phyloP scores from a whole-genome alignment of 2,113 vertebrate genomes.

The Naja naja region DNA sequence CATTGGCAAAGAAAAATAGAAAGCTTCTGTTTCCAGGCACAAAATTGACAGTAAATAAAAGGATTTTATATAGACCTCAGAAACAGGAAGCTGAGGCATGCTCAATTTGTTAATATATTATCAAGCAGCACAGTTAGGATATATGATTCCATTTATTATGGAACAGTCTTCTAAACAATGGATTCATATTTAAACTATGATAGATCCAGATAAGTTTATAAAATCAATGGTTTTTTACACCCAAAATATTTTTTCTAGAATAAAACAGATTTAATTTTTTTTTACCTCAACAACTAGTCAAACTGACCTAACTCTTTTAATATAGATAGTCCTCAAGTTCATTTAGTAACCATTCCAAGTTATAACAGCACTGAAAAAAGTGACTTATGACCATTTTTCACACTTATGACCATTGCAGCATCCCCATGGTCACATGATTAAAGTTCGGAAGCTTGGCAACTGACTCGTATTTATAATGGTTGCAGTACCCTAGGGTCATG shows the following conservation, averaged over 20 bases:
- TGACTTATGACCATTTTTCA: not conserved
- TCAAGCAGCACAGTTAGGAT: not conserved
- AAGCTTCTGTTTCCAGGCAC: not conserved
- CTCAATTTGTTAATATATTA: not conserved
- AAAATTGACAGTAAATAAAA: not conserved
- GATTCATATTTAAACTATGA: not conserved
- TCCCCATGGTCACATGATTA: too few relatives aligned
- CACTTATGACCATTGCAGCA: too few relatives aligned
- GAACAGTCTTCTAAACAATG: not conserved
- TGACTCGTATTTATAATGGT: not conserved
- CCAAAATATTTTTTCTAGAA: not conserved
- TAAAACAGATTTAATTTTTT: not conserved
- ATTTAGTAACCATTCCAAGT: not conserved
- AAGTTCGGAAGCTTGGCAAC: not conserved
- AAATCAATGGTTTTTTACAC: not conserved
- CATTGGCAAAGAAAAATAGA: not conserved
- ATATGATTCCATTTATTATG: not conserved
- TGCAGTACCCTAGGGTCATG: not conserved
- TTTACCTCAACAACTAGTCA: not conserved
- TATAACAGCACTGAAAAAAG: not conserved
- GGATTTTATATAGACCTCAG: not conserved
- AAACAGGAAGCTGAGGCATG: not conserved
- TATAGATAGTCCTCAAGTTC: not conserved
- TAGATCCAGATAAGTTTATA: not conserved
- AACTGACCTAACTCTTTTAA: not conserved